These are phyloP conservation scores for Vombatus ursinus DNA, from an alignment of 2,113 vertebrate genomes.

Conservation along the genomic window DNA sequence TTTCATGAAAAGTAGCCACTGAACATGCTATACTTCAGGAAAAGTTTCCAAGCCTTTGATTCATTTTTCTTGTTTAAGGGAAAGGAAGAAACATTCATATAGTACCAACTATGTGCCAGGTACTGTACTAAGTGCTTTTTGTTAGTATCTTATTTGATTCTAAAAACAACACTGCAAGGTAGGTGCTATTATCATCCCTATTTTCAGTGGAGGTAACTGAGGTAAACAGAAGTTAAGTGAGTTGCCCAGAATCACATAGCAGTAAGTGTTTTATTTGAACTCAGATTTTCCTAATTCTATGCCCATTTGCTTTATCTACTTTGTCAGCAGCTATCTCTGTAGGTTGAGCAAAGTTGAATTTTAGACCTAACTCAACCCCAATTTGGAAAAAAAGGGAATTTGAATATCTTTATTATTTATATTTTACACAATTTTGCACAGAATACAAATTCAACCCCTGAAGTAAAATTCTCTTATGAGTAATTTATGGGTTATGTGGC, in stretches of 20 bases:
- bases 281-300: neutral
- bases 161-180: neutral
- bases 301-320: neutral
- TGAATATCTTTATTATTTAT: constrained; percentile 4
- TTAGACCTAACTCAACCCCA: neutral
- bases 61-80: neutral
- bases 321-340: neutral
- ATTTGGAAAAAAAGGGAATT: neutral
- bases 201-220: neutral
- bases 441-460: neutral
- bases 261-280: neutral
- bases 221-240: neutral
- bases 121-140: neutral
- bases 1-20: neutral
- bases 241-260: neutral
- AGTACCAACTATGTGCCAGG: neutral
- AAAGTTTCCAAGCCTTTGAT: neutral
- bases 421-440: neutral
- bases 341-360: neutral
- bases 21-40: neutral
- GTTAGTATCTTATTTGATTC: neutral
- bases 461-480: neutral
- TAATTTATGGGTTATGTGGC: neutral
- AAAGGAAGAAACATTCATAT: neutral
- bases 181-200: neutral